These are phyloP conservation scores for Sepioteuthis lessoniana DNA, from an alignment of 2,888 invertebrate genomes.

Conservation along the genomic window DNA sequence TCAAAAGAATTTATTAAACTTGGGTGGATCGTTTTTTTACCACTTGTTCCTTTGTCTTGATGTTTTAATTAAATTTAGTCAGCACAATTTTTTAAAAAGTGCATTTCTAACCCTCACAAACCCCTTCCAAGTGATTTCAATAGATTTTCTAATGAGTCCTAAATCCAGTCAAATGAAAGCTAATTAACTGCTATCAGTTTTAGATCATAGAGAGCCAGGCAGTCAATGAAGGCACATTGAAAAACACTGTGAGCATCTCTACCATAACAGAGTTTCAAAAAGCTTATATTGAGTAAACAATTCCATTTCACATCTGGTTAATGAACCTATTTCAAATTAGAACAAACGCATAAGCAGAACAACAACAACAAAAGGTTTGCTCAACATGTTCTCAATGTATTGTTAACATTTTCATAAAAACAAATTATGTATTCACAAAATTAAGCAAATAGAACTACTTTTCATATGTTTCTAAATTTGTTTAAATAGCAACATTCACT, in stretches of 20 bases:
- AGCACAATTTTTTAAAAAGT: background rate
- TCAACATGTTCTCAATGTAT: background rate
- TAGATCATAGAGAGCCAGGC: background rate
- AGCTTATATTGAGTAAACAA: background rate
- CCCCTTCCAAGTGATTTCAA: background rate
- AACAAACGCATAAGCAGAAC: background rate
- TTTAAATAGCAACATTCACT: no score
- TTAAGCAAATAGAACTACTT: no score
- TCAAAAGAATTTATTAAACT: background rate
- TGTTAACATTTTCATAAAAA: background rate
- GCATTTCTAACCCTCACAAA: background rate
- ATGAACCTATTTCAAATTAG: background rate
- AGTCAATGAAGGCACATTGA: background rate
- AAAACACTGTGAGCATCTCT: background rate
- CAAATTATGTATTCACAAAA: no score
- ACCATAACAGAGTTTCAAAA: background rate
- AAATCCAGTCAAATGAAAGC: background rate
- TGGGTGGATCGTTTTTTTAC: background rate
- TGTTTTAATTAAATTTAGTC: background rate
- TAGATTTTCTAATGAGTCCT: background rate
- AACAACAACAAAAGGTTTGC: background rate
- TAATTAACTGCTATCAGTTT: background rate
- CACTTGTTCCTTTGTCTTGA: background rate
- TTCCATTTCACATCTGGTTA: background rate
- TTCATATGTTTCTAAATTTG: no score